Evolutionary conservation across 1,140 invertebrate genomes (phyloP).

Genomic region (Microplitis mediator): DNA sequence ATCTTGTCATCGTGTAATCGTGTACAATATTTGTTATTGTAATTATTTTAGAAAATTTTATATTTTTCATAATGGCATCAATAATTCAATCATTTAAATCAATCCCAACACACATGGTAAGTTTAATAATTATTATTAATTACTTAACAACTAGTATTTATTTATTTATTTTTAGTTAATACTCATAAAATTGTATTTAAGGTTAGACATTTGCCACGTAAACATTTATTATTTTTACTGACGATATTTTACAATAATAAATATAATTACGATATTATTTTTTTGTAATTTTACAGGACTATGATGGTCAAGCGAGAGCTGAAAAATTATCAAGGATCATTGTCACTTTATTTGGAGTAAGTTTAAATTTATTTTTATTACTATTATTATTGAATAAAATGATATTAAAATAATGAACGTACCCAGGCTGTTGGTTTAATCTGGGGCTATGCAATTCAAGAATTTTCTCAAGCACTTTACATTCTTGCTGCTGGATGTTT

Average conservation of each 20-base stretch:
- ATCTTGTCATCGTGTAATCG: not conserved
- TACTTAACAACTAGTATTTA: conserved; percentile 1
- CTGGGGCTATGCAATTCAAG: conserved; percentile 93
- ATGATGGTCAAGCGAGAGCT: conserved; percentile 87
- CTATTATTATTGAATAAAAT: conserved; percentile 40
- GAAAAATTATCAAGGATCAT: conserved; percentile 88
- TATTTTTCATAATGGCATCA: conserved; percentile 37
- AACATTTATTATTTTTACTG: conserved; percentile 5
- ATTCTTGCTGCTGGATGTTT: conserved; percentile 90
- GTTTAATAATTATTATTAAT: conserved; percentile 17
- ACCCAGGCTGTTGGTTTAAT: conserved; percentile 79
- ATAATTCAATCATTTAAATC: conserved; percentile 54
- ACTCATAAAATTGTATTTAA: conserved; percentile 7
- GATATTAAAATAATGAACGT: not conserved
- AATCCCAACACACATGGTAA: conserved; percentile 69
- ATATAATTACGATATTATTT: conserved; percentile 1
- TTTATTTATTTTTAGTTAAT: conserved; percentile 13
- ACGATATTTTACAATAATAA: conserved; percentile 8
- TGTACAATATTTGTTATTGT: conserved; percentile 21
- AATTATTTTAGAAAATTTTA: not conserved
- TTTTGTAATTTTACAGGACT: conserved; percentile 71
- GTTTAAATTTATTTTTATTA: conserved; percentile 34
- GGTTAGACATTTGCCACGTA: conserved; percentile 32
- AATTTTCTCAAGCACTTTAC: conserved; percentile 93
- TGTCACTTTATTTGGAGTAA: conserved; percentile 85